These are phyloP conservation scores for Ageneiosus marmoratus DNA, from an alignment of 2,113 vertebrate genomes.

Conservation along the genomic window DNA sequence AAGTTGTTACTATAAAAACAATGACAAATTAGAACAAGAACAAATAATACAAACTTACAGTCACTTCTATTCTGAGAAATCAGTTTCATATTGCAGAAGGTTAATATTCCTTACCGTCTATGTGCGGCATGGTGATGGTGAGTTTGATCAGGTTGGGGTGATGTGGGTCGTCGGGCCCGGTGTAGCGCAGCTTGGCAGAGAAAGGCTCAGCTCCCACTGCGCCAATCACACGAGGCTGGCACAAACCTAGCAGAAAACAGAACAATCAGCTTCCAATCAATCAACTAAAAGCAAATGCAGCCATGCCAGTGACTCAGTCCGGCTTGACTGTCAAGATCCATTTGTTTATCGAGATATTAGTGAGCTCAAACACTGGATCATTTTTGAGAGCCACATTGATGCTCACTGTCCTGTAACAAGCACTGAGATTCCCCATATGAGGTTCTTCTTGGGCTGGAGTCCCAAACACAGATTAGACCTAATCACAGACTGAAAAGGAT, in stretches of 20 bases:
- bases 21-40: too few species aligned
- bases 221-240: slow-evolving; percentile 77
- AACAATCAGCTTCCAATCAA: slow-evolving; percentile 8
- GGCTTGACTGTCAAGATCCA: background rate
- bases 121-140: slow-evolving; percentile 81
- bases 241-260: slow-evolving; percentile 72
- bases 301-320: background rate
- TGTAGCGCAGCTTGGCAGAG: slow-evolving; percentile 82
- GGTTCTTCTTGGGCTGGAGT: slow-evolving; percentile 11
- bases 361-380: background rate
- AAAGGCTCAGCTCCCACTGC: slow-evolving; percentile 82
- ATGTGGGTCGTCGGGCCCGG: slow-evolving; percentile 75
- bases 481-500: background rate
- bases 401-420: background rate
- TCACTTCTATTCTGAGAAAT: background rate
- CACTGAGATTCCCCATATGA: background rate
- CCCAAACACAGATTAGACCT: slow-evolving; percentile 26
- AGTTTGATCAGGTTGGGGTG: slow-evolving; percentile 80
- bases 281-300: background rate
- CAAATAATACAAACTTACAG: background rate
- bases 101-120: slow-evolving; percentile 69
- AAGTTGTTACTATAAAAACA: too few species aligned
- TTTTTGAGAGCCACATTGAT: background rate
- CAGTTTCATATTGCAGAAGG: background rate
- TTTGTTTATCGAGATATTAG: slow-evolving; percentile 5